phyloP scores from a whole-genome alignment of 2,888 invertebrate species.

The Pristionchus entomophagus region DNA sequence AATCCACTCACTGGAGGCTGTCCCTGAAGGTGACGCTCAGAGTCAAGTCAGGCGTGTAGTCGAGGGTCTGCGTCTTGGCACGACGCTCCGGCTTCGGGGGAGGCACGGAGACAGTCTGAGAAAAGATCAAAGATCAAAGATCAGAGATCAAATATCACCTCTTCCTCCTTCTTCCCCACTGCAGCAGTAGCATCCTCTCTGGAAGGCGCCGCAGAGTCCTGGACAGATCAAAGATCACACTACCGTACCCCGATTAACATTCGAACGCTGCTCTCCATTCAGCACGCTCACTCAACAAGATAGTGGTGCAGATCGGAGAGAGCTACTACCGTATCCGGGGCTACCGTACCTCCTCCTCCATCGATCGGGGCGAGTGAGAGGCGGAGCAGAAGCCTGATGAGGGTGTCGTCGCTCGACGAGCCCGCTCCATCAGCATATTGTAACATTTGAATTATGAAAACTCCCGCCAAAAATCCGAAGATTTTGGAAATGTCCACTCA shows the following conservation, averaged over 20 bases:
- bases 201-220: no score
- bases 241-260: no score
- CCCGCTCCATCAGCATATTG: constrained; percentile 5
- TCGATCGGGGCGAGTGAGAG: neutral
- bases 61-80: neutral
- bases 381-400: neutral
- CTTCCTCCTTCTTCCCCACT: neutral
- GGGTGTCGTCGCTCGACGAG: neutral
- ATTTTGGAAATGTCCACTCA: neutral
- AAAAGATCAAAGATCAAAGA: no score
- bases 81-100: neutral
- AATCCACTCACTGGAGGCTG: neutral
- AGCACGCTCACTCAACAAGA: no score
- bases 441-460: neutral
- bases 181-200: neutral
- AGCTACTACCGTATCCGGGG: no score
- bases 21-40: neutral
- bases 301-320: no score
- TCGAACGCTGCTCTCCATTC: no score
- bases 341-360: neutral
- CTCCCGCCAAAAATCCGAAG: neutral
- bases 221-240: neutral
- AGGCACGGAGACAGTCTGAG: neutral
- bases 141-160: neutral
- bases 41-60: neutral